Conservation (phyloP, 2,113 vertebrate species). For the Diadophis punctatus region DNA sequence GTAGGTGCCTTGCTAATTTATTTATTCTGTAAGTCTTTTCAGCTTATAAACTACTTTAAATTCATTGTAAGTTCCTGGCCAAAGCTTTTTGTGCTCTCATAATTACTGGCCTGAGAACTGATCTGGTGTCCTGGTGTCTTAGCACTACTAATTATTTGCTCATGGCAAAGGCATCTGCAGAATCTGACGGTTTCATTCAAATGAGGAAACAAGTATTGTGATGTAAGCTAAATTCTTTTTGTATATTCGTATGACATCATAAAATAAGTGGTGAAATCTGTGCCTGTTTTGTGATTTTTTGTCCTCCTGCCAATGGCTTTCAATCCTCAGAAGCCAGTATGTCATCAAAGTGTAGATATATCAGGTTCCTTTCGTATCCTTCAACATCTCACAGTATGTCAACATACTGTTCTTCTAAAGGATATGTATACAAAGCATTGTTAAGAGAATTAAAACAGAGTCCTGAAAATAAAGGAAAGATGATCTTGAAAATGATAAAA, state of each 20-base stretch:
- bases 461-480: background rate
- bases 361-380: background rate
- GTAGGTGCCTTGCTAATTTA: background rate
- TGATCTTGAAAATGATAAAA: background rate
- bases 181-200: background rate
- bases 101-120: background rate
- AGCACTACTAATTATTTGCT: background rate
- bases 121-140: background rate
- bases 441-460: background rate
- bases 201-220: background rate
- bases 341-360: background rate
- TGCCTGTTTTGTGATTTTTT: background rate
- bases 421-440: background rate
- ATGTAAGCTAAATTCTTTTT: background rate
- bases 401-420: background rate
- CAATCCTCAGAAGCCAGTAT: background rate
- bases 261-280: background rate
- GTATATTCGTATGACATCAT: background rate
- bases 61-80: background rate
- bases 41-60: background rate
- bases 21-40: background rate
- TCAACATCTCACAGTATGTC: background rate
- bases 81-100: background rate
- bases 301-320: background rate
- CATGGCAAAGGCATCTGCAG: background rate